Percentiles rank a stretch among this genome's conserved stretches.
Evolutionary conservation across 2,888 invertebrate genomes (phyloP).

Genomic region (Patella caerulea): DNA sequence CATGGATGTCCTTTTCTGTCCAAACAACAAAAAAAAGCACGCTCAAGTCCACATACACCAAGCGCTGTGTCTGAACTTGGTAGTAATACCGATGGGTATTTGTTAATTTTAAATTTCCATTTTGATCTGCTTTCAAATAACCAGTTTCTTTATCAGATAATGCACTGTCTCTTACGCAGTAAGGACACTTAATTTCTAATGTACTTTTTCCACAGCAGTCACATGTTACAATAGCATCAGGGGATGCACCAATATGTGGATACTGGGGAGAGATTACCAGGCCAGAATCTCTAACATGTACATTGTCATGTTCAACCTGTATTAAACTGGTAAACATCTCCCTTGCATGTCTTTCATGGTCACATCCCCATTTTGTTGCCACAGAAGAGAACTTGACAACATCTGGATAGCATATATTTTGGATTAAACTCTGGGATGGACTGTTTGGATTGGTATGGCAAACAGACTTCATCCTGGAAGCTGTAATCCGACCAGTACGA

Average conservation of each 20-base stretch:
- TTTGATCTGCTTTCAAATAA: background rate
- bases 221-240: constrained; percentile 25
- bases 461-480: constrained; percentile 11
- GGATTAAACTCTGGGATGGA: constrained; percentile 19
- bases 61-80: too few species aligned
- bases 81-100: background rate
- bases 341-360: constrained; percentile 20
- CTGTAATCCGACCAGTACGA: constrained; percentile 31
- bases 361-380: constrained; percentile 22
- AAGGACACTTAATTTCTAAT: constrained; percentile 27
- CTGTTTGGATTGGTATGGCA: constrained; percentile 14
- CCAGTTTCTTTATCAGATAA: background rate
- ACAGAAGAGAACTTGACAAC: background rate
- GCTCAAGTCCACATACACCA: too few species aligned
- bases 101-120: background rate
- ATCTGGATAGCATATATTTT: too few species aligned
- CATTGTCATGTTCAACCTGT: constrained; percentile 14
- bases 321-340: background rate
- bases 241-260: constrained; percentile 26
- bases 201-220: constrained; percentile 24
- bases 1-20: background rate
- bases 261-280: constrained; percentile 12
- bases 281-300: constrained; percentile 13
- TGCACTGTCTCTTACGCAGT: background rate
- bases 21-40: too few species aligned